These are phyloP conservation scores for Bombus difficillimus DNA, from an alignment of 1,140 invertebrate genomes.

Conservation along the genomic window DNA sequence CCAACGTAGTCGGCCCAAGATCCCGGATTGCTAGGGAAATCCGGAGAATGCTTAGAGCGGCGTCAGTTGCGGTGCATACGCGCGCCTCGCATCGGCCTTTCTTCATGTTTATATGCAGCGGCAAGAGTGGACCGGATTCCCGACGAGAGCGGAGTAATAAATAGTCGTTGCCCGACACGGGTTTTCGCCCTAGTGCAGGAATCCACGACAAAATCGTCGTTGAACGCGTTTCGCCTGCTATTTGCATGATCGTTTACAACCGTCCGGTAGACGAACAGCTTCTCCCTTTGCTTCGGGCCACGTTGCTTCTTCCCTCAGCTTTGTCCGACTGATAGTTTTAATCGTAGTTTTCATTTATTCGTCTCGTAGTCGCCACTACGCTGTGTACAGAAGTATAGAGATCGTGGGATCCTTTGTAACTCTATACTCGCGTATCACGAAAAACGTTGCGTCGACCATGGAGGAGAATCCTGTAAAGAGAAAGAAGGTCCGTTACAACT, in stretches of 20 bases:
- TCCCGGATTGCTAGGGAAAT: slow-evolving; percentile 49
- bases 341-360: neutral
- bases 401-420: no score
- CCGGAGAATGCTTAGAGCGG: slow-evolving; percentile 45
- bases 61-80: slow-evolving; percentile 33
- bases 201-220: slow-evolving; percentile 59
- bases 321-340: neutral
- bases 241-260: slow-evolving; percentile 56
- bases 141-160: slow-evolving; percentile 59
- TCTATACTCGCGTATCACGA: no score
- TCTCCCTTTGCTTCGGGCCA: neutral
- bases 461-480: no score
- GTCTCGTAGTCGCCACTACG: no score
- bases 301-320: neutral
- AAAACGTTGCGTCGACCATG: no score
- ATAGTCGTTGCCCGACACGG: slow-evolving; percentile 63
- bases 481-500: no score
- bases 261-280: slow-evolving; percentile 9
- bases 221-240: slow-evolving; percentile 52
- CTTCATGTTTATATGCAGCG: slow-evolving; percentile 73
- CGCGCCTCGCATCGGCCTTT: slow-evolving; percentile 32
- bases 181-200: slow-evolving; percentile 39
- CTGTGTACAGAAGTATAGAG: accelerated
- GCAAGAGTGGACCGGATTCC: slow-evolving; percentile 39
- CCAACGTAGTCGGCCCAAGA: slow-evolving; percentile 16